Percentiles rank a stretch among this genome's conserved stretches.
Conservation (phyloP, 2,888 invertebrate genomes). For the Apotomis capreana region DNA sequence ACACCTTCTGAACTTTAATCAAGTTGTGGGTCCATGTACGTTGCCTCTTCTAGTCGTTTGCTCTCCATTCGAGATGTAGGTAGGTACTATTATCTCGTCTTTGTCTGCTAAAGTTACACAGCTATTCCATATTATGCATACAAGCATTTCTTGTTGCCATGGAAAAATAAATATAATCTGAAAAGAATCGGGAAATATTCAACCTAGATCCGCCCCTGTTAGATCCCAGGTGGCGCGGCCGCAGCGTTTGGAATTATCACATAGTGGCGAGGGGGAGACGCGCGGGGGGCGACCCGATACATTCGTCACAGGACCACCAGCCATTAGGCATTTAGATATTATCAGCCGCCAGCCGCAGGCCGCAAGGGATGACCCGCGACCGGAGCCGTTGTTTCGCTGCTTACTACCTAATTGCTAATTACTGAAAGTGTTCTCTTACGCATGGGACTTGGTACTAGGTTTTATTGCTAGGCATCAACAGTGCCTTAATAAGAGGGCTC, state of each 20-base stretch:
- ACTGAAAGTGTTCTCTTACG: slow-evolving; percentile 76
- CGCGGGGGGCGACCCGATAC: slow-evolving; percentile 67
- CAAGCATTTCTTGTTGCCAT: background rate
- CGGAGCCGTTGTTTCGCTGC: slow-evolving; percentile 75
- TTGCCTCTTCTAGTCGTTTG: too few species aligned
- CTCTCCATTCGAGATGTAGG: too few species aligned
- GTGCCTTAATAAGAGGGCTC: slow-evolving; percentile 41
- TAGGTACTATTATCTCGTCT: too few species aligned
- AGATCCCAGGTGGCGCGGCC: slow-evolving; percentile 83
- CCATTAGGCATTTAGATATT: slow-evolving; percentile 85
- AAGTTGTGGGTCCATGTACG: too few species aligned
- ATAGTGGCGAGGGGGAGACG: slow-evolving; percentile 73
- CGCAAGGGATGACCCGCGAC: slow-evolving; percentile 77
- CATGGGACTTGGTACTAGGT: slow-evolving; percentile 50
- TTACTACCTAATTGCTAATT: slow-evolving; percentile 62
- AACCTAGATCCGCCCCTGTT: slow-evolving; percentile 69
- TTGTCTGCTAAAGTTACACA: background rate
- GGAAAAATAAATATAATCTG: slow-evolving; percentile 23
- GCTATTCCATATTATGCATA: background rate
- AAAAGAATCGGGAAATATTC: slow-evolving; percentile 36
- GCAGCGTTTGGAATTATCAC: slow-evolving; percentile 84
- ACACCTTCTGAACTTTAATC: too few species aligned
- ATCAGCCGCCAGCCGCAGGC: slow-evolving; percentile 66
- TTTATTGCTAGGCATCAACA: slow-evolving; percentile 28
- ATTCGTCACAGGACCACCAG: slow-evolving; percentile 84